Percentiles rank a stretch among this genome's conserved stretches.
Evolutionary conservation across 2,888 invertebrate genomes (phyloP).

Genomic region (Folsomia manolachei): DNA sequence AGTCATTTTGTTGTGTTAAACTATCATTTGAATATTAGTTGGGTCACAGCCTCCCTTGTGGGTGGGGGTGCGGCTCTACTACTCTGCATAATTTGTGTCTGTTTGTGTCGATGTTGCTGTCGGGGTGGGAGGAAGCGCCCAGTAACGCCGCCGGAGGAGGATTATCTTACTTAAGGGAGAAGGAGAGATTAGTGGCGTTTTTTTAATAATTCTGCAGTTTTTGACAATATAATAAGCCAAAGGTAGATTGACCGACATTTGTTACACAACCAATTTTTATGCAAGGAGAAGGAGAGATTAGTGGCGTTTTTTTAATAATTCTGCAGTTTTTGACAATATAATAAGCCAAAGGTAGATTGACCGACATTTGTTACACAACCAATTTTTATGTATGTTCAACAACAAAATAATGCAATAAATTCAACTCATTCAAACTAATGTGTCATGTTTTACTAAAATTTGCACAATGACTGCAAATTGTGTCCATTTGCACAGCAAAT

Average conservation of each 20-base stretch:
- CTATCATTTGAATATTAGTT: constrained; percentile 48
- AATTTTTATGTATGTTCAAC: too few species aligned
- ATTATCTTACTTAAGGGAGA: constrained; percentile 8
- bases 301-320: background rate
- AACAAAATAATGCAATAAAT: too few species aligned
- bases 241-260: too few species aligned
- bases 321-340: background rate
- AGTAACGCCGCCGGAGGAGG: constrained; percentile 1
- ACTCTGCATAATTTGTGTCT: constrained; percentile 45
- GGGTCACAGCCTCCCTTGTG: constrained; percentile 48
- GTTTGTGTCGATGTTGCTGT: constrained; percentile 45
- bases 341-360: background rate
- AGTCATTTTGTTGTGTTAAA: constrained; percentile 49
- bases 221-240: background rate
- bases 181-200: too few species aligned
- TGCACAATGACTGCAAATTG: too few species aligned
- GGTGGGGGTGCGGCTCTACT: constrained; percentile 45
- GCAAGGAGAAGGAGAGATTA: too few species aligned
- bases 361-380: too few species aligned
- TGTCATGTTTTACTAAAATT: too few species aligned
- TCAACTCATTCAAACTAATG: too few species aligned
- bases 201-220: background rate
- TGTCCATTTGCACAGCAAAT: too few species aligned
- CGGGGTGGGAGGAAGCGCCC: constrained; percentile 28
- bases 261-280: too few species aligned